Evolutionary conservation across 1,140 invertebrate genomes (phyloP).

Genomic region (Gonioctena quinquepunctata): DNA sequence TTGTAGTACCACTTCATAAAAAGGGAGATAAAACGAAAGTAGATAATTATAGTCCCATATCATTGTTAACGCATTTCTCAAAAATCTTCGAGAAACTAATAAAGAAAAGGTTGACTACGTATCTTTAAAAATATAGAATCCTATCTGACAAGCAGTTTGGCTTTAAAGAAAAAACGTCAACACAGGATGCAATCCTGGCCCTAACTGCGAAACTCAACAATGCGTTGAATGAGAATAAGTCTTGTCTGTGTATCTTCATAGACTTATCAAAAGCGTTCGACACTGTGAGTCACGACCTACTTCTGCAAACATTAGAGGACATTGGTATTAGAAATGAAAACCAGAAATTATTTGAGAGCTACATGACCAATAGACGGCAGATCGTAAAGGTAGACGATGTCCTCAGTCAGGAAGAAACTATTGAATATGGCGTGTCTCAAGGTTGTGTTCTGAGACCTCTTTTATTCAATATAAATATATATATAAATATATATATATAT

Average conservation of each 20-base stretch:
- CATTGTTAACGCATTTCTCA: slow-evolving; percentile 27
- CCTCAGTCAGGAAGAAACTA: not conserved
- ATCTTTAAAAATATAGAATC: slow-evolving; percentile 27
- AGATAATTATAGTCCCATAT: slow-evolving; percentile 37
- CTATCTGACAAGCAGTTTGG: slow-evolving; percentile 33
- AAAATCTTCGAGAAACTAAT: slow-evolving; percentile 39
- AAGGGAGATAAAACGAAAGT: slow-evolving; percentile 8
- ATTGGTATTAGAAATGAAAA: too few relatives aligned
- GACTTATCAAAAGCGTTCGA: slow-evolving; percentile 24
- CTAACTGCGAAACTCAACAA: slow-evolving; percentile 15
- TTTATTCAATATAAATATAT: slow-evolving; percentile 7
- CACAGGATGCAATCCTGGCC: slow-evolving; percentile 21
- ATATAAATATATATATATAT: too few relatives aligned
- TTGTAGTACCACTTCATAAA: slow-evolving; percentile 18
- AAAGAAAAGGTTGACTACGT: slow-evolving; percentile 27
- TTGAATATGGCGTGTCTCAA: slow-evolving; percentile 11
- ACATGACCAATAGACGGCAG: not conserved
- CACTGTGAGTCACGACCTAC: slow-evolving; percentile 15
- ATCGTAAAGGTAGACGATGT: not conserved
- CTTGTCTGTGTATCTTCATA: slow-evolving; percentile 11
- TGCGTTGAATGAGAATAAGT: not conserved
- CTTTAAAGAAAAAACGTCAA: slow-evolving; percentile 31
- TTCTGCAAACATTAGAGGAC: slow-evolving; percentile 6
- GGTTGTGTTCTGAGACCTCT: slow-evolving; percentile 17
- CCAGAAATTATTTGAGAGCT: slow-evolving; percentile 16